These are phyloP conservation scores for Trichomalopsis sarcophagae DNA, from an alignment of 1,140 invertebrate species.

Conservation along the genomic window DNA sequence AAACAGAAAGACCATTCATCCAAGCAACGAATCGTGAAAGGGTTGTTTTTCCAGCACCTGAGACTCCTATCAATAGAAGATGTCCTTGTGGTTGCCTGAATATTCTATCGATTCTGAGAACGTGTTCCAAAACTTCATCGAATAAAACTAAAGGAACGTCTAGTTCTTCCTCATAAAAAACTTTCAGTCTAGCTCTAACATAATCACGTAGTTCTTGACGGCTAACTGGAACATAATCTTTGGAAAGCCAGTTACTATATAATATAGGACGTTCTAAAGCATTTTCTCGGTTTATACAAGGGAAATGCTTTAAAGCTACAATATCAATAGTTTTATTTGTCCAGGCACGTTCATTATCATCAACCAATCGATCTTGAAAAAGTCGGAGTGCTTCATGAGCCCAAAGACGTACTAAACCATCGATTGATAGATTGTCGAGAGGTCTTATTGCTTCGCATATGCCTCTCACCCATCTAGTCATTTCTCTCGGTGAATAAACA, in stretches of 20 bases:
- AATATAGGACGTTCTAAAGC: slow-evolving; percentile 94
- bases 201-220: slow-evolving; percentile 96
- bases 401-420: slow-evolving; percentile 97
- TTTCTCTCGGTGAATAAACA: slow-evolving; percentile 99
- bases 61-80: slow-evolving; percentile 96
- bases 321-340: slow-evolving; percentile 98
- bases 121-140: slow-evolving; percentile 99
- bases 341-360: slow-evolving; percentile 96
- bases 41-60: slow-evolving; percentile 99
- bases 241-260: slow-evolving; percentile 99
- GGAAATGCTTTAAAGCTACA: slow-evolving; percentile 97
- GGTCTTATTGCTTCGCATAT: slow-evolving; percentile 99
- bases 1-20: slow-evolving; percentile 99
- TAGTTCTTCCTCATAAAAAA: slow-evolving; percentile 99
- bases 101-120: slow-evolving; percentile 98
- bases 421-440: slow-evolving; percentile 91
- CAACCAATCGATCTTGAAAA: slow-evolving; percentile 97
- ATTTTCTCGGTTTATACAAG: slow-evolving; percentile 89
- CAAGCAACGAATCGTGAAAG: slow-evolving; percentile 99
- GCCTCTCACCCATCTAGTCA: slow-evolving; percentile 99
- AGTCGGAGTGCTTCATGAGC: slow-evolving; percentile 98
- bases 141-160: slow-evolving; percentile 98
- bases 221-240: slow-evolving; percentile 98
- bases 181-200: slow-evolving; percentile 96
- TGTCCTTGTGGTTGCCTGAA: slow-evolving; percentile 99